Percentiles rank a stretch among this genome's conserved stretches.
Conservation (phyloP, 1,140 invertebrate genomes). For the Drusus annulatus region DNA sequence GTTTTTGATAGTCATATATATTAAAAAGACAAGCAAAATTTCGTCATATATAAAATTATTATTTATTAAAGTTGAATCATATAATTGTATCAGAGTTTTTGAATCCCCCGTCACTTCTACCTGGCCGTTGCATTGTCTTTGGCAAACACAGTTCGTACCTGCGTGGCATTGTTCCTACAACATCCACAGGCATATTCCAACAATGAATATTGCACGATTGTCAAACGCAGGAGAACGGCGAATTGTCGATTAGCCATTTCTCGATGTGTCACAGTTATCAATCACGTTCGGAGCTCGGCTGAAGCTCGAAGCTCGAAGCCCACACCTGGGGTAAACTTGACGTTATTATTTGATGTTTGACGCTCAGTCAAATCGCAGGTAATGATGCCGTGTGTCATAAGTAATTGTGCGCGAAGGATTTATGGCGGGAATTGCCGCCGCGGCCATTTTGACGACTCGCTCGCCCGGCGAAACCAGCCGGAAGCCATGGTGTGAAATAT, state of each 20-base stretch:
- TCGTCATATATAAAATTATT: no score
- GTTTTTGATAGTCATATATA: no score
- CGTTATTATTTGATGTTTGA: not conserved
- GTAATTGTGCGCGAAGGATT: constrained; percentile 54
- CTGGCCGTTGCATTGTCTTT: constrained; percentile 47
- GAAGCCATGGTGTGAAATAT: constrained; percentile 21
- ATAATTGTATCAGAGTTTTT: not conserved
- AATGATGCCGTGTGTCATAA: constrained; percentile 57
- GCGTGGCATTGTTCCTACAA: constrained; percentile 35
- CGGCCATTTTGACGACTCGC: constrained; percentile 34
- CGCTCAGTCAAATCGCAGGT: constrained; percentile 21
- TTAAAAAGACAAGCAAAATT: no score
- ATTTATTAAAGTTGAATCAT: no score
- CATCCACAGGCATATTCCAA: not conserved
- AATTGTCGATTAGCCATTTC: constrained; percentile 49
- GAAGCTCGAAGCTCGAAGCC: constrained; percentile 34
- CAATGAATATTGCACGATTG: constrained; percentile 17
- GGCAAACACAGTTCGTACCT: constrained; percentile 44
- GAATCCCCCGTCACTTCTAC: constrained; percentile 21
- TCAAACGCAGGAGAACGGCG: constrained; percentile 8
- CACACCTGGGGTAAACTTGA: constrained; percentile 47
- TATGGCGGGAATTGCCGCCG: constrained; percentile 46
- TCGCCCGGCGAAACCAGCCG: no score
- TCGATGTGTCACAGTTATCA: constrained; percentile 55
- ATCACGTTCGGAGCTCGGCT: constrained; percentile 49